phyloP scores from a whole-genome alignment of 1,140 invertebrate species.

The Amphibalanus amphitrite region DNA sequence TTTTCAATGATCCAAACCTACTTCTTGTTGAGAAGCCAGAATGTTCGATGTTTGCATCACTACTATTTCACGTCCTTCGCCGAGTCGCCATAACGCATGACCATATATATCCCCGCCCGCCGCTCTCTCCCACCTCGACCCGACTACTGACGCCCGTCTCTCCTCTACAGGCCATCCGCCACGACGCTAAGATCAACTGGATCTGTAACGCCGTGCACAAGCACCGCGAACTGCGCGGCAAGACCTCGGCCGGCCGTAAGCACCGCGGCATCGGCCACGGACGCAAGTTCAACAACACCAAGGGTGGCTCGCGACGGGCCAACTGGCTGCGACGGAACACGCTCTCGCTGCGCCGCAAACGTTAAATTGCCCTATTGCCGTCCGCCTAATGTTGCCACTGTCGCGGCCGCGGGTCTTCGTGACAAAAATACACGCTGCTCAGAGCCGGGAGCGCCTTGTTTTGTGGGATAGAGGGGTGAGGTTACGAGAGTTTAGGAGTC shows the following conservation, averaged over 20 bases:
- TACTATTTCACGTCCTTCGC: too few species aligned
- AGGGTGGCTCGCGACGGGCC: constrained; percentile 83
- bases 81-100: too few species aligned
- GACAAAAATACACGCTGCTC: neutral
- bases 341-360: constrained; percentile 82
- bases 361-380: constrained; percentile 42
- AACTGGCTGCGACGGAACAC: constrained; percentile 87
- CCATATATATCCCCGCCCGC: too few species aligned
- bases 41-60: too few species aligned
- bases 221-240: constrained; percentile 92
- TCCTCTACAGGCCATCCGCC: constrained; percentile 51
- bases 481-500: too few species aligned
- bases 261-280: constrained; percentile 96
- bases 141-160: neutral
- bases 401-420: neutral
- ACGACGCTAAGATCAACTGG: constrained; percentile 95
- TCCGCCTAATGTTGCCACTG: neutral
- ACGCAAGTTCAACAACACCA: constrained; percentile 83
- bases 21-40: too few species aligned
- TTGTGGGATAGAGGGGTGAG: neutral
- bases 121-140: too few species aligned
- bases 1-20: too few species aligned
- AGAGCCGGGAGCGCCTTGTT: neutral
- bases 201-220: constrained; percentile 93
- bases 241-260: constrained; percentile 88